Evolutionary conservation across 1,140 invertebrate species (phyloP), one percentile per base, ranked within the genome.

Genomic region (Heliconius hewitsoni): DNA sequence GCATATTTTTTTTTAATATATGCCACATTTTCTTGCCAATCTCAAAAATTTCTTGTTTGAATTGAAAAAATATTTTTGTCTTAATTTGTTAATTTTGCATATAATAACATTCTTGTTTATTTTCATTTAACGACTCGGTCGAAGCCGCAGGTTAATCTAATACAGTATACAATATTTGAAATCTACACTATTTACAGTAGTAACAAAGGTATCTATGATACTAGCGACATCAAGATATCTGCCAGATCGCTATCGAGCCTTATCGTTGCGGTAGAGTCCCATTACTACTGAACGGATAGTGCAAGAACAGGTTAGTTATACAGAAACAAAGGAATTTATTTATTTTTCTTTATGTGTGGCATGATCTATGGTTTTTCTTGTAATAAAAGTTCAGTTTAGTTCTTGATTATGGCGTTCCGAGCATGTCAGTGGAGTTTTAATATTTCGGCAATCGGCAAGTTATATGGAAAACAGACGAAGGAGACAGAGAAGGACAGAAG

Each of bases 291-390:
- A 66, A 18, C 13, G 11, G 19, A 57, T 23, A 23, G n/a, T 57
- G 55, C 13, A 66, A n/a, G 60, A 66, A 66, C 60, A 16, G 60
- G 60, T 66, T 66, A 66, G 27, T 66, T 66, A 30, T 66, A 66
- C n/a, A 66, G 11, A 13, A 66, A 66, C 60, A 66, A 66, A 66
- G 60, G 60, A 66, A 66, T 66, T 66, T n/a, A 23, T 66, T 66
- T 66, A 66, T 66, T 66, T 66, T n/a, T 66, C 23, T 66, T 66
- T 66, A 27, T 66, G 60, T 66, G 23, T 27, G 27, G 60, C 4
- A 66, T 16, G 11, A 30, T 30, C 27, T 66, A 27, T 30, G 3
- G 8, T 16, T 30, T 66, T 66, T 60, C 13, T 66, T 0, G 4
- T 57, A n/a, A 3, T 3, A 57, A 57, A n/a, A 57, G 3, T 57